Percentiles rank a stretch among this genome's conserved stretches.
phyloP scores from a whole-genome alignment of 2,888 invertebrate species.

The Dolichomitus sp. region DNA sequence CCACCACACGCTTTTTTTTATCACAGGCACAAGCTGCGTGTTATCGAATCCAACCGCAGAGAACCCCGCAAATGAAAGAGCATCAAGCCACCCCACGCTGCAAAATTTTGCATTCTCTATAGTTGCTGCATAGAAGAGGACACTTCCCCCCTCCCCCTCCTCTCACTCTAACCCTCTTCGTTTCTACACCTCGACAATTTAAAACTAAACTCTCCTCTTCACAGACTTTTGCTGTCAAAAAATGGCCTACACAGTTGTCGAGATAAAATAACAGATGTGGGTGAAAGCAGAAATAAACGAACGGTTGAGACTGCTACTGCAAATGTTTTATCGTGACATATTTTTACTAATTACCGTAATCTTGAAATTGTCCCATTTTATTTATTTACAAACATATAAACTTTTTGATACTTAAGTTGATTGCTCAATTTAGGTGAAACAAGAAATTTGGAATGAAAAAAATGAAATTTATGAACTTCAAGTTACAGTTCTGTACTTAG shows the following conservation, averaged over 20 bases:
- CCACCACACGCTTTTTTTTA: constrained; percentile 49
- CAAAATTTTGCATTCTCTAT: constrained; percentile 25
- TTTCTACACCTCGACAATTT: constrained; percentile 44
- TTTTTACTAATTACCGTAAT: not conserved
- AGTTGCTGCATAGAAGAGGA: constrained; percentile 20
- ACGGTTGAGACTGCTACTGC: not conserved
- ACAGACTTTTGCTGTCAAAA: constrained; percentile 30
- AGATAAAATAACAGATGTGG: not conserved
- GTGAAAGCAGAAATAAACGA: not conserved
- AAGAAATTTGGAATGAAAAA: too few species aligned
- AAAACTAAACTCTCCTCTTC: constrained; percentile 22
- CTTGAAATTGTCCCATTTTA: not conserved
- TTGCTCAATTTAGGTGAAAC: too few species aligned
- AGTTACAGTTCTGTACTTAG: too few species aligned
- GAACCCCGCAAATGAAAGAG: constrained; percentile 65
- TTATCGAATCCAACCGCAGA: constrained; percentile 67
- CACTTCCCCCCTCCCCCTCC: not conserved
- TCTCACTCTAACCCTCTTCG: not conserved
- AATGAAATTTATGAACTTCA: too few species aligned
- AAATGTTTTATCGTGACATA: too few species aligned
- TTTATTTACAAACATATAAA: too few species aligned
- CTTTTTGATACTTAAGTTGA: too few species aligned
- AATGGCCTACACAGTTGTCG: constrained; percentile 3
- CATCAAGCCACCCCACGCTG: constrained; percentile 35
- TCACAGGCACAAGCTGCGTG: constrained; percentile 64